These are phyloP conservation scores for Pherbina coryleti DNA, from an alignment of 2,888 invertebrate species.

Conservation along the genomic window DNA sequence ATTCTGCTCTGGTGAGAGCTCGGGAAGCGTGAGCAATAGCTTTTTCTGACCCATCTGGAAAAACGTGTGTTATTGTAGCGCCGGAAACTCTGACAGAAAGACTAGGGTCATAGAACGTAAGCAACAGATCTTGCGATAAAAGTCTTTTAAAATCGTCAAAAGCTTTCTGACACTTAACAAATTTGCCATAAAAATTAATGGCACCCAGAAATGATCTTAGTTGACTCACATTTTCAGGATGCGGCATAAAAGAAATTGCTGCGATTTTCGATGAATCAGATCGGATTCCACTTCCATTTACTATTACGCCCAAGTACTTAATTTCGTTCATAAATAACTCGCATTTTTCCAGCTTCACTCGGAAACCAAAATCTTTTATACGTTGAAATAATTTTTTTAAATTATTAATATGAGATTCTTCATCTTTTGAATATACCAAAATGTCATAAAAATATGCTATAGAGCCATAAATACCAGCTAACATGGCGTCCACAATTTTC, in stretches of 20 bases:
- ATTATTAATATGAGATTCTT: not conserved
- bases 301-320: not conserved
- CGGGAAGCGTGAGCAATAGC: too few species aligned
- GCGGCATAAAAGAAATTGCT: not conserved
- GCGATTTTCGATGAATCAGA: not conserved
- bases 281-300: not conserved
- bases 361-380: not conserved
- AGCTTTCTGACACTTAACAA: too few species aligned
- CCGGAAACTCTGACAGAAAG: too few species aligned
- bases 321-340: not conserved
- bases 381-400: not conserved
- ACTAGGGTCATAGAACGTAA: too few species aligned
- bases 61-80: too few species aligned
- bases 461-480: not conserved
- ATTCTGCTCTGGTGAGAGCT: too few species aligned
- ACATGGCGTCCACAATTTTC: not conserved
- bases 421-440: not conserved
- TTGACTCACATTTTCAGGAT: too few species aligned
- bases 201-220: not conserved
- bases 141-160: too few species aligned
- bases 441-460: constrained; percentile 13
- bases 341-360: not conserved
- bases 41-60: too few species aligned
- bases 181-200: not conserved
- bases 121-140: too few species aligned